Percentiles rank a stretch among this genome's conserved stretches.
phyloP scores from a whole-genome alignment of 2,888 invertebrate species.

The Cynaeus angustus region DNA sequence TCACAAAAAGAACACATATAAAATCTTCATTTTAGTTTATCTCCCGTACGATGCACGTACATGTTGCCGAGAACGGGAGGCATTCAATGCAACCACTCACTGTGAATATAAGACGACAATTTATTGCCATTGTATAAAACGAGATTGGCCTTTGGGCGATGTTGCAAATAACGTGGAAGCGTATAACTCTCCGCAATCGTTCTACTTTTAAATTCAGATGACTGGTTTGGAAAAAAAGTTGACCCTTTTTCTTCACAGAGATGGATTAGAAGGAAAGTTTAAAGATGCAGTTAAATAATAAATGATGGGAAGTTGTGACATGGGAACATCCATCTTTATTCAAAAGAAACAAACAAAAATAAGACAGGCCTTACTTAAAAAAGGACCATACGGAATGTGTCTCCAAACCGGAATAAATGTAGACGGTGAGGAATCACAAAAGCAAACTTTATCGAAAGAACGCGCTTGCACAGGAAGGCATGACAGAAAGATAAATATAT shows the following conservation, averaged over 20 bases:
- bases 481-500: conserved; percentile 66
- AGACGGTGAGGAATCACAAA: conserved; percentile 67
- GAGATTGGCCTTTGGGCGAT: conserved; percentile 28
- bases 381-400: conserved; percentile 62
- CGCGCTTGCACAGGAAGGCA: conserved; percentile 63
- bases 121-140: conserved; percentile 32
- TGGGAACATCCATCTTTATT: conserved; percentile 49
- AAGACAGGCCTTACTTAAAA: conserved; percentile 51
- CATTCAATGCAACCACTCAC: conserved; percentile 29
- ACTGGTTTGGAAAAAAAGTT: background rate
- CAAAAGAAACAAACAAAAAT: conserved; percentile 51
- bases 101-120: conserved; percentile 36
- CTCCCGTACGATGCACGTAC: conserved; percentile 24
- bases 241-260: conserved; percentile 1
- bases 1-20: conserved; percentile 50
- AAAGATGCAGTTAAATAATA: conserved; percentile 47
- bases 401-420: conserved; percentile 62
- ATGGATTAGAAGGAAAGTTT: conserved; percentile 29
- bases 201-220: conserved; percentile 13
- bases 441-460: conserved; percentile 67
- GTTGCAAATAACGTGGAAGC: conserved; percentile 11
- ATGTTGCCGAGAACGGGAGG: conserved; percentile 14
- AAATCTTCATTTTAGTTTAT: conserved; percentile 43
- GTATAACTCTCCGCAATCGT: conserved; percentile 22
- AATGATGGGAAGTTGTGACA: conserved; percentile 48